Evolutionary conservation across 2,888 invertebrate species (phyloP).

Genomic region (Ennomos quercinarius): DNA sequence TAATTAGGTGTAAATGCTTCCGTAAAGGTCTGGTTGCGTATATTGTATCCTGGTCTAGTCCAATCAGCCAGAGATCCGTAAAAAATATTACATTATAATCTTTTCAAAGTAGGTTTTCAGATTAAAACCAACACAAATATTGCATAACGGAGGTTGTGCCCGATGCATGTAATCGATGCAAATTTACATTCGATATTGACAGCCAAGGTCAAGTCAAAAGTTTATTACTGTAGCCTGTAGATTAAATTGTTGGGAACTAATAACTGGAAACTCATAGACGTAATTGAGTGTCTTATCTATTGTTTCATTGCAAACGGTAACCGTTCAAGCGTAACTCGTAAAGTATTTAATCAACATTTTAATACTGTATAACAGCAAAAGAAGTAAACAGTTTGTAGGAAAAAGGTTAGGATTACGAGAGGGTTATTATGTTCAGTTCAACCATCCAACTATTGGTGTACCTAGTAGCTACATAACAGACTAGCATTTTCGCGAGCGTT

Average conservation of each 20-base stretch:
- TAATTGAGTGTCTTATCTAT: conserved; percentile 30
- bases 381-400: neutral
- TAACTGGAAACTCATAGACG: conserved; percentile 12
- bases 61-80: neutral
- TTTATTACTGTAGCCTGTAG: too few relatives aligned
- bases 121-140: conserved; percentile 32
- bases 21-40: too few relatives aligned
- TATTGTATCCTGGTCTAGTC: too few relatives aligned
- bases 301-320: conserved; percentile 15
- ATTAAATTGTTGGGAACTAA: conserved; percentile 11
- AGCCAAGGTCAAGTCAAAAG: conserved; percentile 57
- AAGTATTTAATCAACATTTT: conserved; percentile 1
- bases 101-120: conserved; percentile 33
- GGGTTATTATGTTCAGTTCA: too few relatives aligned
- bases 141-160: conserved; percentile 38
- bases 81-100: conserved; percentile 21
- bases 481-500: too few relatives aligned
- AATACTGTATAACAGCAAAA: conserved; percentile 9
- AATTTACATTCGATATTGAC: conserved; percentile 64
- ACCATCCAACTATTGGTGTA: too few relatives aligned
- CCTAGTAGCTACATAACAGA: too few relatives aligned
- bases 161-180: conserved; percentile 48
- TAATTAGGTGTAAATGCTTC: too few relatives aligned
- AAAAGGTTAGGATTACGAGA: conserved; percentile 11
- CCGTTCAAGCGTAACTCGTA: conserved; percentile 14